Conservation (phyloP, 2,888 invertebrate species). For the Mechanitis messenoides region DNA sequence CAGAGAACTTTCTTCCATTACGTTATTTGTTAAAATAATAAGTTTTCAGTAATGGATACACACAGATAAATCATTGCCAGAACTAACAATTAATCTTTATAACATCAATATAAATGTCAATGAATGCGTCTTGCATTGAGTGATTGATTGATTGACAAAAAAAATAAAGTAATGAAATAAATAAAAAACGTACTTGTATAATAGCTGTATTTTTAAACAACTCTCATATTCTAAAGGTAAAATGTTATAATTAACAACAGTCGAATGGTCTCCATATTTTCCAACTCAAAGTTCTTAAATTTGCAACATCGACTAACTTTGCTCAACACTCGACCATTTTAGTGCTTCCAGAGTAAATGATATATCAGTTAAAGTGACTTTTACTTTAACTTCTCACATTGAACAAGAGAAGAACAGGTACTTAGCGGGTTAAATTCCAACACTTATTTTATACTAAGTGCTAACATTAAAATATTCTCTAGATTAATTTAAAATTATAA, state of each 20-base stretch:
- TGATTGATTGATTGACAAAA: no score
- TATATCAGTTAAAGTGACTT: neutral
- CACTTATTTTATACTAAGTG: neutral
- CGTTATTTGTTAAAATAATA: no score
- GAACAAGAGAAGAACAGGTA: neutral
- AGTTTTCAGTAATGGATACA: no score
- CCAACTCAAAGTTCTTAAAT: neutral
- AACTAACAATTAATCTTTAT: no score
- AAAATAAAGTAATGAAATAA: no score
- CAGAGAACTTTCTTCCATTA: no score
- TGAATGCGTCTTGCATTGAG: no score
- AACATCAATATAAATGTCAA: no score
- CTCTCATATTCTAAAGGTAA: neutral
- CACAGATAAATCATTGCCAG: no score
- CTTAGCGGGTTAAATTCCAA: neutral
- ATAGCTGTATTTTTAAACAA: no score
- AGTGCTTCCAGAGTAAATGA: conserved; percentile 3
- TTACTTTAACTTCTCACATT: conserved; percentile 2
- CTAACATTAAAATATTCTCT: neutral
- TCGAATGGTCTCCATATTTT: neutral
- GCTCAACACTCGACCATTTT: neutral
- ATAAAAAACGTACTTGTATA: no score
- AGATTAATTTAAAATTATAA: no score
- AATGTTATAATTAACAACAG: neutral
- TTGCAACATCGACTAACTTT: neutral